Conservation (phyloP, 2,797 vertebrate genomes). For the Paramormyrops hopkinsi region DNA sequence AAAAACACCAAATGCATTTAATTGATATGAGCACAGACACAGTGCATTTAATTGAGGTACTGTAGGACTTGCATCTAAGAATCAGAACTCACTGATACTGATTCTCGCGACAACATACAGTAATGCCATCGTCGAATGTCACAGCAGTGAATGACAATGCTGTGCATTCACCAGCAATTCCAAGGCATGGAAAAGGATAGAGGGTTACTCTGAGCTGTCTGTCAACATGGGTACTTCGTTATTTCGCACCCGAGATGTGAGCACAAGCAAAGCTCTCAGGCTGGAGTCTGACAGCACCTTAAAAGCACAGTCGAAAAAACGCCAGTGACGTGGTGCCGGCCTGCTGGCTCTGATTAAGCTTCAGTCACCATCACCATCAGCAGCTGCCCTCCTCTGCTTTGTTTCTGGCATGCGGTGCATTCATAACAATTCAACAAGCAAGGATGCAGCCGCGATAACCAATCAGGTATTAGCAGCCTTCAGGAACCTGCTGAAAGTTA, state of each 20-base stretch:
- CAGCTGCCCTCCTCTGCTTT: not conserved
- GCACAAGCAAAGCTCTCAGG: not conserved
- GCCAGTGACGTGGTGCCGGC: not conserved
- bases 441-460: not conserved
- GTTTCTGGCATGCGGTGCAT: not conserved
- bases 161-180: not conserved
- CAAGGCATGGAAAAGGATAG: conserved; percentile 29
- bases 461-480: not conserved
- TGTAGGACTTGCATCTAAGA: not conserved
- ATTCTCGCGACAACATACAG: not conserved
- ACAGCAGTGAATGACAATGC: too few relatives aligned
- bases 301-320: not conserved
- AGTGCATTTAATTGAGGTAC: not conserved
- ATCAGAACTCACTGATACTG: not conserved
- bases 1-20: not conserved
- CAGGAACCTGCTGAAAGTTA: not conserved
- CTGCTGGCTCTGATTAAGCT: conserved; percentile 7
- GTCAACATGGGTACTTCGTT: not conserved
- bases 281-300: not conserved
- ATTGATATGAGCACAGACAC: not conserved
- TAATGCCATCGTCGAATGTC: not conserved
- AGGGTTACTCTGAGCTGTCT: conserved; percentile 12
- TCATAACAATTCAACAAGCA: not conserved
- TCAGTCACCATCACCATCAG: conserved; percentile 3
- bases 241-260: not conserved